Evolutionary conservation across 2,888 invertebrate genomes (phyloP).

Genomic region (Prosopocoilus inquinatus): DNA sequence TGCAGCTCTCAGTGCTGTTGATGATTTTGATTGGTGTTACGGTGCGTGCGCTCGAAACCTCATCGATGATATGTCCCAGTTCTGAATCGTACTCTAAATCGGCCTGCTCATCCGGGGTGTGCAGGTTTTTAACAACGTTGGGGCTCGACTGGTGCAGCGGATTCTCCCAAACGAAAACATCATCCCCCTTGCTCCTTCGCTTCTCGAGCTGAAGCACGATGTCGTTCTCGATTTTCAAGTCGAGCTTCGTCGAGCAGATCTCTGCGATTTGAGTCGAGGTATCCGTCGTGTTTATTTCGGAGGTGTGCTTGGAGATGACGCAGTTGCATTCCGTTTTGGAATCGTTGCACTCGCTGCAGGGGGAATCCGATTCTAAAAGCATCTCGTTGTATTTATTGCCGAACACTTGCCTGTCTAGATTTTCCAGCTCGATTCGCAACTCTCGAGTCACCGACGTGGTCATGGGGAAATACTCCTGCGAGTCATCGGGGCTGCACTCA

Average conservation of each 20-base stretch:
- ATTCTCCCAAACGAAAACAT: conserved; percentile 78
- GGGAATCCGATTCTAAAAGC: conserved; percentile 27
- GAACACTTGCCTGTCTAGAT: conserved; percentile 80
- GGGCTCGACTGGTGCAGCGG: conserved; percentile 63
- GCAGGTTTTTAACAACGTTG: conserved; percentile 45
- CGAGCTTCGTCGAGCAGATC: conserved; percentile 16
- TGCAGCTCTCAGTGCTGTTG: conserved; percentile 32
- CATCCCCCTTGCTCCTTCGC: conserved; percentile 29
- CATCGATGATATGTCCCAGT: conserved; percentile 61
- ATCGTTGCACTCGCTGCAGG: conserved; percentile 20
- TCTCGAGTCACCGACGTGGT: conserved; percentile 85
- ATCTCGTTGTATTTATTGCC: conserved; percentile 54
- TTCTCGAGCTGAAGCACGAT: conserved; percentile 8
- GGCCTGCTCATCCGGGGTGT: conserved; percentile 71
- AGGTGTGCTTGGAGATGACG: conserved; percentile 16
- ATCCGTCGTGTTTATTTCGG: conserved; percentile 17
- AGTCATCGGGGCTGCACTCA: conserved; percentile 74
- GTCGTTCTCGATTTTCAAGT: conserved; percentile 15
- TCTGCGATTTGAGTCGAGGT: conserved; percentile 18
- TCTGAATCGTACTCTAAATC: conserved; percentile 67
- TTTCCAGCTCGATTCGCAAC: conserved; percentile 76
- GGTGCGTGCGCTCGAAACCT: conserved; percentile 64
- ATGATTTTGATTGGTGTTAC: conserved; percentile 67
- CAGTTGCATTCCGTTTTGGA: conserved; percentile 19
- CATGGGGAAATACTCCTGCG: conserved; percentile 82